Base-by-base conservation (phyloP, 23 tunicate genomes). In the Trididemnum nubilum region DNA sequence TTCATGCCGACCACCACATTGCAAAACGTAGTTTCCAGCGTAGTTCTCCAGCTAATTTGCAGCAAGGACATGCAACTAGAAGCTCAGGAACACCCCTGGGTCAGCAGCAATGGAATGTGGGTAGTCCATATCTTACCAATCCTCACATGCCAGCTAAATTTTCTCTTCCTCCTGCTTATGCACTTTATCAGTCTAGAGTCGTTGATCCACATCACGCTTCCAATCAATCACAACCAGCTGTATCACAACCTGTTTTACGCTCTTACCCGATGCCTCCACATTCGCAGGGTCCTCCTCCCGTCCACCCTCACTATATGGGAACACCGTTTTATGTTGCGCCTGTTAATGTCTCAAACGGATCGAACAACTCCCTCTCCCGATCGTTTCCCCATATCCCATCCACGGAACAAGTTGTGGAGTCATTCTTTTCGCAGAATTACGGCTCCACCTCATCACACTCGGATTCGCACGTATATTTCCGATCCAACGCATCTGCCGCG, bases 1-100 rank as follows among this genome's bases (percentile, higher is more conserved):
- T 69, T 30, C 74, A 69, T 37, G 74, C 38, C 32, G 74, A 33
- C 4, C 36, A 33, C n/a, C 26, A 21, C n/a, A 3, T 5, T 7
- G 37, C 39, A 3, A 69, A 69, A 33, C 65, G 34, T 38, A 36
- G 25, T 5, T 36, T 52, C 28, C 80, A 81, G 73, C 85, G 34
- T 12, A 59, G 49, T 33, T 78, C 58, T 38, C 58, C 78, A 31
- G 34, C 73, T 38, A 66, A 81, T 34, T 15, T 75, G 0, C 63
- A 50, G 0, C 39, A 31, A 22, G 39, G 0, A 0, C 40, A 71
- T 49, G 77, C 49, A 61, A 5, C 5, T 24, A n/a, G 30, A n/a
- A 25, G 29, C 27, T 9, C 19, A 4, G 19, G 39, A 12, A 34
- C 4, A 3, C 2, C 39, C 4, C 12, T 32, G 9, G 2, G 7